Evolutionary conservation across 2,113 vertebrate genomes (phyloP), one percentile per base, ranked within the genome.

Genomic region (Rafetus swinhoei): DNA sequence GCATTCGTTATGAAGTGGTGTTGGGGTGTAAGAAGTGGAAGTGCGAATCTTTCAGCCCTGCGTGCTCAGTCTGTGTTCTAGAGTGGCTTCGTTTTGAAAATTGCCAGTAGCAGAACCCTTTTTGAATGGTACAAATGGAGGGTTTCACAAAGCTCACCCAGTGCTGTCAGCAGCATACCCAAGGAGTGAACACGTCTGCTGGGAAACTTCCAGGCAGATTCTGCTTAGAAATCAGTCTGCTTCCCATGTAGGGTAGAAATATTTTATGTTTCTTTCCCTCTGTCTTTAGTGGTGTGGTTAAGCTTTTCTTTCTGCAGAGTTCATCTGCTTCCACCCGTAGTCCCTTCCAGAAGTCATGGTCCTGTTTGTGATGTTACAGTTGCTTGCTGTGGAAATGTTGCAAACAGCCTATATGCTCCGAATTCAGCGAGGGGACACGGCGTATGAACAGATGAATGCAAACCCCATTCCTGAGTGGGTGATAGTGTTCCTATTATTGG

Each of bases 171-270:
- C 95, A 82, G 89, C 85, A 81, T 50, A 84, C 86, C 4, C 0
- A 11, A 82, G 86, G 81, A 55, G 50, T 80, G 72, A 1, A 1
- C 35, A 10, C 65, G 0, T n/a, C 27, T 22, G 32, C 90, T 76
- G 86, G 77, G 84, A 5, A 82, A 52, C 96, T 96, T 96, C 93
- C 93, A 90, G 96, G 92, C 94, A 94, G 55, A 6, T 82, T 62
- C 84, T 84, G 91, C 89, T 95, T 93, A 88, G 95, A 93, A 97
- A 93, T 50, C 18, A 97, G 39, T 4, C 82, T 94, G 83, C 82
- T 94, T 81, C 81, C 91, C 57, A 88, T 89, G 89, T 25, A 1
- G 0, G 85, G 96, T 79, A 90, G 95, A 95, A 32, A 72, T 35
- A 4, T 35, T 35, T 72, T 72, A n/a, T 57, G 39, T 50, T 90